phyloP scores from a whole-genome alignment of 2,888 invertebrate genomes.

The Drosophila peninsularis region DNA sequence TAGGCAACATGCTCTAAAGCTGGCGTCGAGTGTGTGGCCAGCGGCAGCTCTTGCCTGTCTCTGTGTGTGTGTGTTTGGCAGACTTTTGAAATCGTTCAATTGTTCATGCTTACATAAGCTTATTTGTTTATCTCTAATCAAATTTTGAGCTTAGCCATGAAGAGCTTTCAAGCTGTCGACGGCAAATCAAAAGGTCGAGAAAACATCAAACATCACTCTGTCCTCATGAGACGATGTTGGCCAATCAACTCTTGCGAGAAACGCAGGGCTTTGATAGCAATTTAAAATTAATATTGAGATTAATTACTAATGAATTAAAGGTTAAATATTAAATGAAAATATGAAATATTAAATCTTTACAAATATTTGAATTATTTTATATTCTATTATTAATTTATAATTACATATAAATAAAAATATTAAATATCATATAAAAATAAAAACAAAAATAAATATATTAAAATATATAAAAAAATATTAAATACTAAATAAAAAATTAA shows the following conservation, averaged over 20 bases:
- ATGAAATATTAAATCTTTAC: no score
- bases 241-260: background rate
- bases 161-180: background rate
- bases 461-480: no score
- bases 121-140: conserved; percentile 7
- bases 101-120: conserved; percentile 2
- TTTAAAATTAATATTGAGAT: background rate
- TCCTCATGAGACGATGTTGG: background rate
- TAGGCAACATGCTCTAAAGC: conserved; percentile 45
- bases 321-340: no score
- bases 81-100: conserved; percentile 16
- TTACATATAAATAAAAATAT: no score
- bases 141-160: background rate
- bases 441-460: no score
- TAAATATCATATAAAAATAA: no score
- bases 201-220: background rate
- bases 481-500: no score
- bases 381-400: no score
- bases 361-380: no score
- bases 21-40: conserved; percentile 9
- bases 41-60: conserved; percentile 4
- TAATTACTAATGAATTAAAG: no score
- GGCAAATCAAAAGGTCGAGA: background rate
- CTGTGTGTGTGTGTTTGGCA: conserved; percentile 11
- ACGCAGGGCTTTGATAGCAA: background rate